Conservation (phyloP, 2,797 vertebrate species). For the Tauraco hartlaubi region DNA sequence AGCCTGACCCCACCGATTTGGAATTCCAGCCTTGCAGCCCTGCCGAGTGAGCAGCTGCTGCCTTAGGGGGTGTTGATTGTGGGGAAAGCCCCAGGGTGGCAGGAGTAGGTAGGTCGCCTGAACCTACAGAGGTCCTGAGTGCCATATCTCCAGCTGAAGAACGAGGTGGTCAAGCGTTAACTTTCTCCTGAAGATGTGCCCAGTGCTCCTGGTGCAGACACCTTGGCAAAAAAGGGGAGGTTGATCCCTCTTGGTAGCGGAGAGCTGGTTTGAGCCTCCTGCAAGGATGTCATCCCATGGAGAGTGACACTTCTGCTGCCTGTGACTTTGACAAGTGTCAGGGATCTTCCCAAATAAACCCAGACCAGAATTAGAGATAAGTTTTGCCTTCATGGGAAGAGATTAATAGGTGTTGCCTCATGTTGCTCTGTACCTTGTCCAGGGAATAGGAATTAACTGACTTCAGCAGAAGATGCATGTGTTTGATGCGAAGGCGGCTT, state of each 20-base stretch:
- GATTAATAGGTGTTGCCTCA: background rate
- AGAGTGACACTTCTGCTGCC: background rate
- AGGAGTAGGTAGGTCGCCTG: background rate
- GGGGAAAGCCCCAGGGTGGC: background rate
- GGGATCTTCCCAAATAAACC: background rate
- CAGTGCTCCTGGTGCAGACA: background rate
- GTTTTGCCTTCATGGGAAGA: background rate
- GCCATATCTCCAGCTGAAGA: background rate
- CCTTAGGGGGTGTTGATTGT: background rate
- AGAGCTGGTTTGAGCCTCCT: background rate
- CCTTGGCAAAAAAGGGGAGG: background rate
- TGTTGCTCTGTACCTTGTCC: background rate
- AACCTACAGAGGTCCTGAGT: background rate
- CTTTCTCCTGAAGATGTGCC: background rate
- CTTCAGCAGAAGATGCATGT: background rate
- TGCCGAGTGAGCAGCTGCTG: background rate
- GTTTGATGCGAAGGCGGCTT: background rate
- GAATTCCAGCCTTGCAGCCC: background rate
- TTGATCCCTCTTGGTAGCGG: fast-evolving
- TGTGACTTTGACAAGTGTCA: background rate
- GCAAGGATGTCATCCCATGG: background rate
- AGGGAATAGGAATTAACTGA: background rate
- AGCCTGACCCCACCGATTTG: background rate
- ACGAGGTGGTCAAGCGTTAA: background rate
- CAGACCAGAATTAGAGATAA: background rate